Conservation (phyloP, 2,797 vertebrate genomes). For the Netta rufina region DNA sequence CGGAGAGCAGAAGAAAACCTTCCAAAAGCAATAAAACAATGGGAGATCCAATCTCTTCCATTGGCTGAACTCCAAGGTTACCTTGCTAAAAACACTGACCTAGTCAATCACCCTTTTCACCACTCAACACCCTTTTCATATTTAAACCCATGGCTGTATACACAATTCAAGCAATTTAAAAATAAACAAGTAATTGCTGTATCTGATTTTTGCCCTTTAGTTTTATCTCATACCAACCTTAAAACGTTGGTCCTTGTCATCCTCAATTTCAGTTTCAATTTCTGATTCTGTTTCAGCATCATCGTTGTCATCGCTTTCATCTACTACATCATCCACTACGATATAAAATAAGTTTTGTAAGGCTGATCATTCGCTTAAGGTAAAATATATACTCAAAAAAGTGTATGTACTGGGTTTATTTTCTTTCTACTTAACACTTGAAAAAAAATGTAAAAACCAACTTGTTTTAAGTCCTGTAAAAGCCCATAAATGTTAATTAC, state of each 20-base stretch:
- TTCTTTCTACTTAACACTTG: neutral
- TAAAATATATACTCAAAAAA: neutral
- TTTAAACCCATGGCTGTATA: neutral
- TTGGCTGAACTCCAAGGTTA: neutral
- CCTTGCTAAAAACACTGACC: neutral
- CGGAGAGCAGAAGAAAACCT: neutral
- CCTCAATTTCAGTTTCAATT: slow-evolving; percentile 90
- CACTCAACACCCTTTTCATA: neutral
- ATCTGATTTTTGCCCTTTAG: neutral
- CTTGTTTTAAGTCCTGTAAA: neutral
- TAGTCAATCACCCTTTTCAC: neutral
- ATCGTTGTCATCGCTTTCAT: slow-evolving; percentile 97
- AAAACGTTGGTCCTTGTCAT: slow-evolving; percentile 84
- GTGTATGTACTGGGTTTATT: neutral
- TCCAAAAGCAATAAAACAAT: neutral
- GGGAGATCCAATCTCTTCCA: neutral
- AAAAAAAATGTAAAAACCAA: neutral
- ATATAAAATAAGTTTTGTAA: slow-evolving; percentile 70
- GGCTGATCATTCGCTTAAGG: slow-evolving; percentile 44
- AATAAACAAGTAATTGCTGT: neutral
- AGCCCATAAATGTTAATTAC: neutral
- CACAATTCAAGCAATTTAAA: neutral
- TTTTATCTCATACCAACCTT: slow-evolving; percentile 77
- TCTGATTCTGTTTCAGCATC: slow-evolving; percentile 89
- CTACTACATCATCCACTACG: slow-evolving; percentile 95